Base-by-base conservation (phyloP, 1,140 invertebrate genomes). In the Teleogryllus occipitalis region DNA sequence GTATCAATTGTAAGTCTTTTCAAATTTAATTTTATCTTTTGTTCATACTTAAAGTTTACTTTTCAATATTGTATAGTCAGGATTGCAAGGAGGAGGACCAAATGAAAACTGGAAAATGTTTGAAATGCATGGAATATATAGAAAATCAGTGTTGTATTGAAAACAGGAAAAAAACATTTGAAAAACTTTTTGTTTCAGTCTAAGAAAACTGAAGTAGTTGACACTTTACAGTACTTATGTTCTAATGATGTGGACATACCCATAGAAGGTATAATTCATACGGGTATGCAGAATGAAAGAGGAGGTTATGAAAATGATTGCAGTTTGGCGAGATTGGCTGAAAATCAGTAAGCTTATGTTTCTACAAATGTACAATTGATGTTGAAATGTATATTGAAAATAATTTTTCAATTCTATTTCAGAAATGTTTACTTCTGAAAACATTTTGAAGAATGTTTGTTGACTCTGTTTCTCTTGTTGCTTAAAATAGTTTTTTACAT, bases 271-370 rank as follows among this genome's bases (percentile, higher is more conserved):
- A 97, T 99, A 80, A 96, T 98, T 82, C 98, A 99, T 83, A 99
- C 98, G 8, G 98, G 98, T 80, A 98, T 99, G 97, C 97, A 99
- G 86, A 99, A 99, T 87, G 87, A 91, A 82, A 88, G 90, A 14
- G 98, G 98, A 18, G 98, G 98, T 21, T 99, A 99, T 87, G 97
- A 99, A 88, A 99, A 99, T 86, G 98, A 99, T 87, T 99, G 97
- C 87, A 98, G 96, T 82, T 87, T 99, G 76, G 95, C 95, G 7
- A 88, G 97, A 80, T 90, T 98, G 47, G 90, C 94, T 0, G 90
- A 94, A 78, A 96, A 97, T 86, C 93, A 96, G 96, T 98, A 88
- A 90, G 92, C 89, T 80, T 79, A 8, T 78, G 8, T 72, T 0
- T n/a, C 8, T 72, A 75, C 48, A 8, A 22, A 10, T 21, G 73